Evolutionary conservation across 2,888 invertebrate genomes (phyloP).

Genomic region (Luperina nickerlii): DNA sequence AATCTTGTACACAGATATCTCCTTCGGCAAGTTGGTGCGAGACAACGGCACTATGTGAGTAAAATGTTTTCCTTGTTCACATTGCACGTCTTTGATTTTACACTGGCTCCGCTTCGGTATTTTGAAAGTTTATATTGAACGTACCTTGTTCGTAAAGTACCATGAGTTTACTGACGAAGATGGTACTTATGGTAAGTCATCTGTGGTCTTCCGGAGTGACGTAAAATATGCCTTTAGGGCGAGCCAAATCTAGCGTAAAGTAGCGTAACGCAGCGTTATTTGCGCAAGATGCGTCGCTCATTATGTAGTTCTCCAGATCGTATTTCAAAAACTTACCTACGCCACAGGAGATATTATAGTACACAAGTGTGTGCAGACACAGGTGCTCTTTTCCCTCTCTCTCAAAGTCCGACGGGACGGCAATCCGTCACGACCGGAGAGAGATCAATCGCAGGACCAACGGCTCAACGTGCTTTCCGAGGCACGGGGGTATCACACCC

Average conservation of each 20-base stretch:
- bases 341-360: neutral
- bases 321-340: neutral
- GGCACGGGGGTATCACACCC: neutral
- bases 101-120: constrained; percentile 67
- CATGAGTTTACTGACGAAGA: constrained; percentile 16
- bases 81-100: constrained; percentile 68
- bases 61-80: constrained; percentile 78
- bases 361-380: neutral
- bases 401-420: no score
- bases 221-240: no score
- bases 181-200: neutral
- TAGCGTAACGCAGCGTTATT: neutral
- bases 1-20: constrained; percentile 57
- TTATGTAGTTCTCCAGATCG: neutral
- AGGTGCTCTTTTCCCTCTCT: neutral
- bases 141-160: constrained; percentile 40
- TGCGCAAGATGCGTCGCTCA: neutral
- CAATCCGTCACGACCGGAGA: neutral
- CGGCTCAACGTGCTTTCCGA: neutral
- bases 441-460: neutral
- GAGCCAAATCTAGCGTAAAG: no score
- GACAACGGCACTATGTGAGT: constrained; percentile 65
- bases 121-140: constrained; percentile 72
- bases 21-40: constrained; percentile 69
- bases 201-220: neutral